Conservation (phyloP, 2,797 vertebrate genomes). For the Otolemur crassicaudatus region DNA sequence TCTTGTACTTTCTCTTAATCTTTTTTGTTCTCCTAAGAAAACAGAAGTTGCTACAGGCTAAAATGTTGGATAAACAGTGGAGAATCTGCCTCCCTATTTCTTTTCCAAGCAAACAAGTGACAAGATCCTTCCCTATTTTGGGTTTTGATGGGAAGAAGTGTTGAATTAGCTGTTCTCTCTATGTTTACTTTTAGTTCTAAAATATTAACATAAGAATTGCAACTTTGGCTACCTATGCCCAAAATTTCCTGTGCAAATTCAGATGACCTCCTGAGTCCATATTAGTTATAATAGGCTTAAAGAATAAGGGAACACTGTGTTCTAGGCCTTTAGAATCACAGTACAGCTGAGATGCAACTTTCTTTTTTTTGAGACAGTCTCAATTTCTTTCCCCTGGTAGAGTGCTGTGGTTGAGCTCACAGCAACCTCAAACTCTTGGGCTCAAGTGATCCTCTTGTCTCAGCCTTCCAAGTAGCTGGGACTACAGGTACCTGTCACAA, state of each 20-base stretch:
- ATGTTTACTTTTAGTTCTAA: slow-evolving; percentile 5
- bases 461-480: too few species aligned
- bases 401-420: too few species aligned
- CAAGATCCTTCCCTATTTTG: neutral
- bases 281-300: neutral
- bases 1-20: neutral
- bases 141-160: neutral
- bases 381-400: too few species aligned
- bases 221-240: neutral
- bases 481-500: too few species aligned
- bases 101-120: slow-evolving; percentile 6
- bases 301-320: neutral
- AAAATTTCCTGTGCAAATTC: neutral
- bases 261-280: neutral
- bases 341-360: neutral
- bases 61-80: neutral
- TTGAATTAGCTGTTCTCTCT: neutral
- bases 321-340: neutral
- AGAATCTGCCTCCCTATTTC: neutral
- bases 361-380: too few species aligned
- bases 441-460: too few species aligned
- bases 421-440: too few species aligned
- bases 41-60: neutral
- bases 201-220: neutral
- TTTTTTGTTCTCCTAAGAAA: neutral